Evolutionary conservation across 2,888 invertebrate species (phyloP), one percentile per base, ranked within the genome.

Genomic region (Acrobasis suavella): DNA sequence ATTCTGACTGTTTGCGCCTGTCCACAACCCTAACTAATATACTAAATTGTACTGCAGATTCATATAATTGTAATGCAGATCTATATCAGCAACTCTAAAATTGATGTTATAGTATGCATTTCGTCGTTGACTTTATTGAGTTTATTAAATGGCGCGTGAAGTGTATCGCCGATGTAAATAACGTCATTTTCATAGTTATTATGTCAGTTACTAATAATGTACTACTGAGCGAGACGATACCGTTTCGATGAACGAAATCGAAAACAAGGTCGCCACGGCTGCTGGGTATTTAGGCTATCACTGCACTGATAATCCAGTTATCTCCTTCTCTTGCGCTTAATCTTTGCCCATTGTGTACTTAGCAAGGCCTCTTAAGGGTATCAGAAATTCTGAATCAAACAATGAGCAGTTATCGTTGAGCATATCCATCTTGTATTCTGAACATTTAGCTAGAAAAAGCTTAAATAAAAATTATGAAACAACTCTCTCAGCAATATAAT

Each of bases 211-310:
- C 77, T 73, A 71, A 71, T 72, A 5, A 1, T 7, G 65, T 68
- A 70, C 70, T 72, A 80, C 76, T 78, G 72, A 78, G 71, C 76
- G 73, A 76, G 72, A 72, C 68, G 73, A 68, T 69, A 65, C 67
- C 64, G 65, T 67, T 66, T 74, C 75, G 73, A 69, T 69, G 72
- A 89, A 89, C 79, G 89, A 91, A 91, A 91, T 81, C 73, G 89
- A 90, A 90, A 89, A 84, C 89, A 89, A 91, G 90, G 91, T 83
- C 90, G 88, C 74, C 82, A 88, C 87, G 87, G 84, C 77, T 75
- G 67, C 69, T 86, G 83, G 75, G 77, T 85, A 89, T 91, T 88
- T 85, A 78, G 87, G 80, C 76, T 86, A 80, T 78, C 72, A 67
- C 66, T 72, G 65, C 69, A 76, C 75, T 75, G 75, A 68, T 75